Percentiles rank a stretch among this genome's conserved stretches.
Conservation (phyloP, 2,113 vertebrate genomes). For the Baryphthengus martii region DNA sequence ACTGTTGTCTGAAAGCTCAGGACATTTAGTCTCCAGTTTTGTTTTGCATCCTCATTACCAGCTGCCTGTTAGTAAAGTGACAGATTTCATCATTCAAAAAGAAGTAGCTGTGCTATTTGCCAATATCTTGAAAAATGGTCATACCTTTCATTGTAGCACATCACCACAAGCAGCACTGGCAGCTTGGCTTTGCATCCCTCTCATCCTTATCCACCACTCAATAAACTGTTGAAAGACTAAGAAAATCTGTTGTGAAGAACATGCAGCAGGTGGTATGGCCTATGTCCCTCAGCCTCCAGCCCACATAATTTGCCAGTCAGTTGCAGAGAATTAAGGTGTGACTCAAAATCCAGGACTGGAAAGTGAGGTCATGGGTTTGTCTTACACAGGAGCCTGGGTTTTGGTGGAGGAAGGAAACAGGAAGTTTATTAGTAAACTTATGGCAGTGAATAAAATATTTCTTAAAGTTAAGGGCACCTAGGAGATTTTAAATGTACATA, state of each 20-base stretch:
- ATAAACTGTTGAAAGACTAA: slow-evolving; percentile 43
- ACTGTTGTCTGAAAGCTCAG: background rate
- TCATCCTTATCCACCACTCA: slow-evolving; percentile 35
- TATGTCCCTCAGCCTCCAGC: background rate
- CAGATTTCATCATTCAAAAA: background rate
- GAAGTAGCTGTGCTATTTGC: background rate
- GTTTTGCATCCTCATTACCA: background rate
- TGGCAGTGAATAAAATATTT: background rate
- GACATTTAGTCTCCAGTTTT: background rate
- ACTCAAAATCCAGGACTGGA: background rate
- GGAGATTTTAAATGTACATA: background rate
- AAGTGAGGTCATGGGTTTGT: background rate
- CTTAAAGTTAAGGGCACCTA: background rate
- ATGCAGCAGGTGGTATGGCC: slow-evolving; percentile 50
- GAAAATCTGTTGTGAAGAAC: slow-evolving; percentile 24
- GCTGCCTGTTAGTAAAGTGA: slow-evolving; percentile 13
- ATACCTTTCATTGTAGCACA: slow-evolving; percentile 18
- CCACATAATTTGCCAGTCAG: slow-evolving; percentile 21
- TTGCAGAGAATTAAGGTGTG: slow-evolving; percentile 9
- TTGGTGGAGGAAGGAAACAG: background rate
- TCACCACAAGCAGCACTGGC: slow-evolving; percentile 7
- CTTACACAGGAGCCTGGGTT: background rate
- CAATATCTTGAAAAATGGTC: slow-evolving; percentile 9
- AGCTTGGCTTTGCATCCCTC: slow-evolving; percentile 16
- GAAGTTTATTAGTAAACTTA: slow-evolving; percentile 32